Evolutionary conservation across 2,888 invertebrate genomes (phyloP).

Genomic region (Venustoraphidia nigricollis): DNA sequence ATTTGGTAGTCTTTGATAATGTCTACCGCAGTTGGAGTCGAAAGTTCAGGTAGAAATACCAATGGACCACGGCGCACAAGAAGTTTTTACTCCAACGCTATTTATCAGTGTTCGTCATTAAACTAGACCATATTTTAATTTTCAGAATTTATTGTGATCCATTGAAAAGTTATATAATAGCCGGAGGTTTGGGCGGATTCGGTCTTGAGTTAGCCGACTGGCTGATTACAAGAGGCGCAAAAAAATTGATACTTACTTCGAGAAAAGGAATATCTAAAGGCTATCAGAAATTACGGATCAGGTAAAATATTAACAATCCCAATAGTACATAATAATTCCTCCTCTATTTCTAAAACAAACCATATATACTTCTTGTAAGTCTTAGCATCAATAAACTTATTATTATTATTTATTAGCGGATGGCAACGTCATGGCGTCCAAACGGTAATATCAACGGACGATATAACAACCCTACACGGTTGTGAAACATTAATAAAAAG

Average conservation of each 20-base stretch:
- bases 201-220: constrained; percentile 80
- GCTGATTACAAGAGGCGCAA: constrained; percentile 70
- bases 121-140: background rate
- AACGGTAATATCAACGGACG: constrained; percentile 50
- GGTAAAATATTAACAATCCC: constrained; percentile 25
- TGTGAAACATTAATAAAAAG: constrained; percentile 51
- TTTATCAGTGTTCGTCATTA: too few relatives aligned
- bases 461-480: constrained; percentile 54
- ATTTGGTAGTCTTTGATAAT: too few relatives aligned
- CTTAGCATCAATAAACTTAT: too few relatives aligned
- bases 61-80: too few relatives aligned
- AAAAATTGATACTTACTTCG: constrained; percentile 63
- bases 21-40: too few relatives aligned
- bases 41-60: too few relatives aligned
- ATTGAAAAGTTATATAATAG: constrained; percentile 40
- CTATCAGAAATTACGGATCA: constrained; percentile 61
- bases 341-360: too few relatives aligned
- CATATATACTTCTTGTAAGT: too few relatives aligned
- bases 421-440: constrained; percentile 58
- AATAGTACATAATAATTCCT: too few relatives aligned
- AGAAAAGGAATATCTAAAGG: constrained; percentile 64
- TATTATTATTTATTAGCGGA: constrained; percentile 31
- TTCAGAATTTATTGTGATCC: constrained; percentile 34
- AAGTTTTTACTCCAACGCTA: too few relatives aligned
- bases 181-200: constrained; percentile 82